Evolutionary conservation across 2,888 invertebrate genomes (phyloP), one percentile per base, ranked within the genome.

Genomic region (Eupithecia inturbata): DNA sequence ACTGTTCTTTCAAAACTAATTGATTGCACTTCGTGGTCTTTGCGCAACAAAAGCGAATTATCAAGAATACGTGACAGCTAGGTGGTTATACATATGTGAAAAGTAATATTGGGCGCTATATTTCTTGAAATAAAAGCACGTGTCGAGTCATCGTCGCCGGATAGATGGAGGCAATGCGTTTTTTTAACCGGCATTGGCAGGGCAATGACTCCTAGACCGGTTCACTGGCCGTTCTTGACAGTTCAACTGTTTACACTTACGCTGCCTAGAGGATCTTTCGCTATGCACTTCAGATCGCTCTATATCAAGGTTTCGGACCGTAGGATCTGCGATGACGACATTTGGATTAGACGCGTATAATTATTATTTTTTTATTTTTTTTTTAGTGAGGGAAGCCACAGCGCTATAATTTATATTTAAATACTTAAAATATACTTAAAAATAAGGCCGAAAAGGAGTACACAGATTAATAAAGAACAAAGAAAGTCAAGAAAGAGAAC

Each of bases 181-280:
- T 94, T 93, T 93, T 94, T 91, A 87, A 90, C 90, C 92, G 91
- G 89, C 92, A 92, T 91, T 90, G 89, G 84, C 89, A 86, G 94
- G 93, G 93, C 94, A 93, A 89, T 92, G 93, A 94, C 94, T 88
- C 89, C 85, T 85, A 84, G 86, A 84, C 84, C 90, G 92, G 94
- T 92, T 93, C 94, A 91, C 91, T 93, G 94, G 85, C 94, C 94
- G 94, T 94, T 94, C 94, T 94, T 94, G 94, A 94, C 93, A 94
- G 93, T 93, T 93, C 92, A 93, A 93, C 93, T 94, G 91, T 93
- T 94, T 93, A 92, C 90, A 90, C 90, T 90, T 82, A 82, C 79
- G 78, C 77, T 83, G 88, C 89, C 89, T 88, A 89, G 85, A 90
- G 91, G 92, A 92, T 91, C 88, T 88, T 85, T 83, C 83, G 88